Conservation (phyloP, 2,888 invertebrate genomes). For the Malthinus flaveolus region DNA sequence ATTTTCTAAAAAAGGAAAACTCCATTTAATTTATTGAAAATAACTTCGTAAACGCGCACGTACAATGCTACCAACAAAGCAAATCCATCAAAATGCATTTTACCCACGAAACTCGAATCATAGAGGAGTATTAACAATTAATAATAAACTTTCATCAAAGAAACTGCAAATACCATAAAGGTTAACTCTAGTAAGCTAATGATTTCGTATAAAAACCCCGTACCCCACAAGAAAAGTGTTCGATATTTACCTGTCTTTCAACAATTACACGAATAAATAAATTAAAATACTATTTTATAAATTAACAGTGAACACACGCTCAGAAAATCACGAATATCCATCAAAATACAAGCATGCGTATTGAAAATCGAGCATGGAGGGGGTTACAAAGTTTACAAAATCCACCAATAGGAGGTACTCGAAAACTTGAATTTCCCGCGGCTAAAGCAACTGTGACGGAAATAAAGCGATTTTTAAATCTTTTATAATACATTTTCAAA, state of each 20-base stretch:
- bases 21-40: no score
- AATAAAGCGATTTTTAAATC: neutral
- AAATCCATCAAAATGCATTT: no score
- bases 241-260: conserved; percentile 1
- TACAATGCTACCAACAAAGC: no score
- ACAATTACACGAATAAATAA: neutral
- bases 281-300: neutral
- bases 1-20: neutral
- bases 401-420: neutral
- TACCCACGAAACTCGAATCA: no score
- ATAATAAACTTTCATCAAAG: neutral
- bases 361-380: conserved; percentile 15
- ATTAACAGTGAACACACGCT: conserved; percentile 23
- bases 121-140: neutral
- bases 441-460: neutral
- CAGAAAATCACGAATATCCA: conserved; percentile 41
- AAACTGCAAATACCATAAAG: neutral
- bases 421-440: conserved; percentile 1
- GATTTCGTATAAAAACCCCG: neutral
- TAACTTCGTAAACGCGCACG: no score
- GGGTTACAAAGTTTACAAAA: conserved; percentile 12
- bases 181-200: neutral
- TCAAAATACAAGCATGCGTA: conserved; percentile 41
- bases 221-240: neutral
- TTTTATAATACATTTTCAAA: neutral